Evolutionary conservation across 2,797 vertebrate species (phyloP), one percentile per base, ranked within the genome.

Genomic region (Hydrolagus colliei): DNA sequence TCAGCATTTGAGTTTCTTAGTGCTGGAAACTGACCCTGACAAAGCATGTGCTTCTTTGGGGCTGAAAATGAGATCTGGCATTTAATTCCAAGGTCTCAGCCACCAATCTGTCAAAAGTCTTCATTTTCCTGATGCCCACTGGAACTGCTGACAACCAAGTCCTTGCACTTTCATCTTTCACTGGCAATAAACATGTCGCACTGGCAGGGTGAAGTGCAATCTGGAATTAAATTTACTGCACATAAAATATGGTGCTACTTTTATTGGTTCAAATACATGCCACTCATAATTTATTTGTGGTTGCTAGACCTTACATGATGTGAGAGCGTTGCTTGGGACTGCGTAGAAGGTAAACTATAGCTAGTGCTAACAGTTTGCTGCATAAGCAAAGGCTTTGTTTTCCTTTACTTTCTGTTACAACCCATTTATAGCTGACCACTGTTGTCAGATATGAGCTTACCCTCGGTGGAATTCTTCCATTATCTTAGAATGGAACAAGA

Each of bases 251-350:
- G 95, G 96, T 95, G 92, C 92, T 94, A 94, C 95, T 95, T 98
- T 97, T 98, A 96, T 98, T 97, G 96, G 96, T 96, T 96, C 95
- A 97, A 97, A 97, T 96, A 94, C 95, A 95, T 96, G 96, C 97
- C 96, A 96, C 92, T 97, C 96, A 96, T 96, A 96, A 97, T 97
- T 97, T 97, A 97, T 96, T 94, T 96, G 94, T 94, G 93, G 91
- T 93, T 95, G 93, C 93, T 93, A 92, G 93, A 95, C 95, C 91
- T 95, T 95, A 84, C 95, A 93, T 91, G 93, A 92, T 93, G 92
- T 93, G 92, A 94, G 92, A 87, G 86, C 89, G 89, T 90, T 89
- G 89, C 78, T 80, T 35, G 13, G 16, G 8, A 11, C 20, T 73
- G 72, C 72, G 12, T 41, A 35, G 32, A 18, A 52, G 65, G 68